Evolutionary conservation across 2,888 invertebrate species (phyloP).

Genomic region (Campoletis raptor): DNA sequence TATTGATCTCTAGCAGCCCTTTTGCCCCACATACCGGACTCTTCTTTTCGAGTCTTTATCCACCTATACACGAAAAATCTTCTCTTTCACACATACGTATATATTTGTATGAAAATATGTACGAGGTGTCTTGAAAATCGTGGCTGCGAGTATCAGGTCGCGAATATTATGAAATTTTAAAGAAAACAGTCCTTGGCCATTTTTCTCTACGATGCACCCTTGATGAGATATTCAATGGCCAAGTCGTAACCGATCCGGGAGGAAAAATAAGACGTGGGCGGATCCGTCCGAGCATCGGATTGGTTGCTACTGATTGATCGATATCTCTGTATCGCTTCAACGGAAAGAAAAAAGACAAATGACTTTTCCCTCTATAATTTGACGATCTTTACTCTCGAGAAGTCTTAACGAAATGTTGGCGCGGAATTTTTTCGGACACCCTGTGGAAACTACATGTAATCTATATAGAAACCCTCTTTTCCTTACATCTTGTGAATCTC

Average conservation of each 20-base stretch:
- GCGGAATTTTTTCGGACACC: not conserved
- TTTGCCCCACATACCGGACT: constrained; percentile 78
- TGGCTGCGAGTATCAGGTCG: not conserved
- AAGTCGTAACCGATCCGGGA: not conserved
- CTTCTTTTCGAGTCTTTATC: constrained; percentile 47
- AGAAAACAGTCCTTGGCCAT: not conserved
- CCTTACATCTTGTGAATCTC: constrained; percentile 39
- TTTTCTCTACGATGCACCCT: not conserved
- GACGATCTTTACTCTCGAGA: not conserved
- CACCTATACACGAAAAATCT: constrained; percentile 2
- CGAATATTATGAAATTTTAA: not conserved
- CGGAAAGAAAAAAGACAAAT: not conserved
- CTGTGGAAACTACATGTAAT: not conserved
- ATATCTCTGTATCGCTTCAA: not conserved
- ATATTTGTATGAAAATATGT: not conserved
- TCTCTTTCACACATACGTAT: not conserved
- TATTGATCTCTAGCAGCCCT: constrained; percentile 78
- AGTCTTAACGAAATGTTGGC: not conserved
- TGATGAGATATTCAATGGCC: not conserved
- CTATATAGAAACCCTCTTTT: constrained; percentile 1
- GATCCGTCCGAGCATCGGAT: not conserved
- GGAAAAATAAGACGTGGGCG: not conserved
- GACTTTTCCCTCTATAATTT: not conserved
- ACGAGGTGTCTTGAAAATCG: not conserved
- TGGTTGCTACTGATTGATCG: not conserved